These are phyloP conservation scores for Danio kyathit DNA, from an alignment of 2,797 vertebrate species.

Conservation along the genomic window DNA sequence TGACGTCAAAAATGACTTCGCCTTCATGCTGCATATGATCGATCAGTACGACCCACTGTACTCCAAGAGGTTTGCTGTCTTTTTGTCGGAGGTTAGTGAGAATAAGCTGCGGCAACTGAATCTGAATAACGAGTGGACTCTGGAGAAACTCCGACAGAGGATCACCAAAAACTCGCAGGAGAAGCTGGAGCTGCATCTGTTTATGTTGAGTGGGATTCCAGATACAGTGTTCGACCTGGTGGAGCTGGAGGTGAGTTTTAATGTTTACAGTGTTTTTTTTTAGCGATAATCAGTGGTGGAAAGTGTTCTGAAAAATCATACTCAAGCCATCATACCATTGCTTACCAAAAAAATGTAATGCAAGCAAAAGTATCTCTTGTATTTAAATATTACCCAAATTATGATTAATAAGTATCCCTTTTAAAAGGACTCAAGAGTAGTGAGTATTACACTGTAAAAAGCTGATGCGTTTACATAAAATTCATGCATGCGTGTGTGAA, in stretches of 20 bases:
- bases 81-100: constrained; percentile 97
- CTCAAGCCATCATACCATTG: too few relatives aligned
- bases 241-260: constrained; percentile 83
- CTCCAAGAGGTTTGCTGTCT: constrained; percentile 97
- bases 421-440: too few relatives aligned
- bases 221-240: constrained; percentile 96
- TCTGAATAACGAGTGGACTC: constrained; percentile 97
- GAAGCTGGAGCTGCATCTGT: constrained; percentile 95
- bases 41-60: constrained; percentile 98
- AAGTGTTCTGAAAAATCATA: too few relatives aligned
- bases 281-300: too few relatives aligned
- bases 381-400: too few relatives aligned
- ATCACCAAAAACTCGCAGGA: constrained; percentile 97
- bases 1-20: constrained; percentile 97
- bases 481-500: too few relatives aligned
- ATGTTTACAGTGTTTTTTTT: too few relatives aligned
- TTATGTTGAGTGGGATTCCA: constrained; percentile 97
- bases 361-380: too few relatives aligned
- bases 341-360: too few relatives aligned
- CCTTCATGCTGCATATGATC: constrained; percentile 98
- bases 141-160: constrained; percentile 95
- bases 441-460: too few relatives aligned
- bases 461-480: too few relatives aligned
- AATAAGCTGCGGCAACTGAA: constrained; percentile 98
- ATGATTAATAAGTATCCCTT: too few relatives aligned